These are phyloP conservation scores for Lepidochrysops patricia DNA, from an alignment of 2,888 invertebrate genomes.

Conservation along the genomic window DNA sequence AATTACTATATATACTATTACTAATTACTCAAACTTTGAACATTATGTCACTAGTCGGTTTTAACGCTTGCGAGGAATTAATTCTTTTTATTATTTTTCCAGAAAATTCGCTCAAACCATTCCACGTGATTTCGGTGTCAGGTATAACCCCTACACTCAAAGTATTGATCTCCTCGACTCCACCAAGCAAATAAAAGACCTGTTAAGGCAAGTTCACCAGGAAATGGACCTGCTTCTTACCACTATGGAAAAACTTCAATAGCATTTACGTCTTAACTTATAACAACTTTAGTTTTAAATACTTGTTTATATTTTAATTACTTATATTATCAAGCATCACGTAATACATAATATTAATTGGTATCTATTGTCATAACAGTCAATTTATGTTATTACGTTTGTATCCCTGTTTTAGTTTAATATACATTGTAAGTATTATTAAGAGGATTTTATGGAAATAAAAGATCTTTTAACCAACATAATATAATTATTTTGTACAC, in stretches of 20 bases:
- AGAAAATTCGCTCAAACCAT: slow-evolving; percentile 95
- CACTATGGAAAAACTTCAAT: slow-evolving; percentile 79
- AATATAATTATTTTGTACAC: slow-evolving; percentile 68
- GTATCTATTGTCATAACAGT: too few relatives aligned
- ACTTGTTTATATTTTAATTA: neutral
- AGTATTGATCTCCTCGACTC: slow-evolving; percentile 95
- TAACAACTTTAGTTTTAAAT: neutral
- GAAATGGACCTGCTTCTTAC: slow-evolving; percentile 87
- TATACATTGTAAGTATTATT: neutral
- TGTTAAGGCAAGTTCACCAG: slow-evolving; percentile 85
- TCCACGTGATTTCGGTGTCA: slow-evolving; percentile 92
- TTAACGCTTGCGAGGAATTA: neutral
- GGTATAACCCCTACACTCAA: slow-evolving; percentile 97
- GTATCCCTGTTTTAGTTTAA: neutral
- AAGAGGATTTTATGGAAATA: slow-evolving; percentile 17
- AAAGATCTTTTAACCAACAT: slow-evolving; percentile 49
- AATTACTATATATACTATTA: too few relatives aligned
- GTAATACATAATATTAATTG: too few relatives aligned
- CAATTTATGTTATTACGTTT: too few relatives aligned
- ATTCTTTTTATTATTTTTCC: slow-evolving; percentile 36
- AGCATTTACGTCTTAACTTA: neutral
- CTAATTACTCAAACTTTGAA: too few relatives aligned
- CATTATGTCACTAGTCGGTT: too few relatives aligned
- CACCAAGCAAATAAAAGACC: slow-evolving; percentile 87
- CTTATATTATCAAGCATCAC: neutral